These are phyloP conservation scores for Drosophila rhopaloa DNA, from an alignment of 1,140 invertebrate genomes.

Conservation along the genomic window DNA sequence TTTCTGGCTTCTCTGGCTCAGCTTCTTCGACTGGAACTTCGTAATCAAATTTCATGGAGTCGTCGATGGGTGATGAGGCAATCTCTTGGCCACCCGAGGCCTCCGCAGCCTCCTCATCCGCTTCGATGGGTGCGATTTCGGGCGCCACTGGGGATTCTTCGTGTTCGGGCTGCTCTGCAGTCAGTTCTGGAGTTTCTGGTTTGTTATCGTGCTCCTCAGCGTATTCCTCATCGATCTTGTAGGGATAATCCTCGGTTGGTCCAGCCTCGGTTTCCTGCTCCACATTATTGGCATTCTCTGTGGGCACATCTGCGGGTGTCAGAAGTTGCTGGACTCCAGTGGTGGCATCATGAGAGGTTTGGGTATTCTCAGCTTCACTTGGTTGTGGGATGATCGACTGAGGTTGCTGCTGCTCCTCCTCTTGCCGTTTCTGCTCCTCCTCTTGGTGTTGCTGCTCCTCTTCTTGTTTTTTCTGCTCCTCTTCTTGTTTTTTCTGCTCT, in stretches of 20 bases:
- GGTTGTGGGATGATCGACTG: background rate
- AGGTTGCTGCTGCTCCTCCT: background rate
- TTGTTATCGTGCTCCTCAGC: constrained; percentile 62
- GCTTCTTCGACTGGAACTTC: constrained; percentile 55
- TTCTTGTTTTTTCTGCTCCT: background rate
- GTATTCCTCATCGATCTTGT: constrained; percentile 81
- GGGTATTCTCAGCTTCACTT: constrained; percentile 1
- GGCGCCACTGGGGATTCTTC: constrained; percentile 3
- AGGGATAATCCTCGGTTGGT: constrained; percentile 78
- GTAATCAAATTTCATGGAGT: constrained; percentile 84
- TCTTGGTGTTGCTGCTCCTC: background rate
- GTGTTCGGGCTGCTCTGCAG: constrained; percentile 24
- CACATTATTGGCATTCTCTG: constrained; percentile 43
- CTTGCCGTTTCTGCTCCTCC: too few relatives aligned
- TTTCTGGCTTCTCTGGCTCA: constrained; percentile 11
- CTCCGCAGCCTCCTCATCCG: constrained; percentile 34
- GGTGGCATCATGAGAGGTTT: constrained; percentile 34
- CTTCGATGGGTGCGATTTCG: constrained; percentile 9
- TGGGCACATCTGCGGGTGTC: constrained; percentile 65
- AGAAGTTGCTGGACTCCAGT: constrained; percentile 58
- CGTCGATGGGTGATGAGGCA: constrained; percentile 54
- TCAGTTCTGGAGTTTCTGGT: constrained; percentile 37
- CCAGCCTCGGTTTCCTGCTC: constrained; percentile 53
- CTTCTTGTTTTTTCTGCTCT: too few relatives aligned
- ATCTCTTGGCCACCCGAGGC: constrained; percentile 63